A percentile compares a stretch with the other conserved stretches of the same genome.
Conservation (phyloP, 2,113 vertebrate species). For the Semnornis frantzii region DNA sequence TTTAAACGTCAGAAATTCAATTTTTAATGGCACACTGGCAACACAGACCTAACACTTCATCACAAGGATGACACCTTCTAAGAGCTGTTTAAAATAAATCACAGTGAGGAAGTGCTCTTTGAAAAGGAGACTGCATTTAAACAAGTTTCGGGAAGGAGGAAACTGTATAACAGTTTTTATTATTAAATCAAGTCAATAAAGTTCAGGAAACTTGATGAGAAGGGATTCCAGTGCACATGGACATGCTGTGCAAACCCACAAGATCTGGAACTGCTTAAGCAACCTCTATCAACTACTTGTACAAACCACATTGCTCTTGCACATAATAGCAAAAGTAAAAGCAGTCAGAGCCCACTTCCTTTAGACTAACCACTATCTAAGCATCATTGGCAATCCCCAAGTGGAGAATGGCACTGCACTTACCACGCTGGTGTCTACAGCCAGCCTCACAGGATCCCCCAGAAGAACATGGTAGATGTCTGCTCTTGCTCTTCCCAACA, state of each 20-base stretch:
- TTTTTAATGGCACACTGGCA: slow-evolving; percentile 64
- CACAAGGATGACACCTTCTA: slow-evolving; percentile 58
- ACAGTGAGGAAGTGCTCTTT: slow-evolving; percentile 11
- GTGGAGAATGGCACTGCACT: neutral
- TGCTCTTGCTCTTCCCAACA: rapidly evolving
- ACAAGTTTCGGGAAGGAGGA: slow-evolving; percentile 8
- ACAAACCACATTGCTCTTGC: neutral
- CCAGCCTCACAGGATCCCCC: neutral
- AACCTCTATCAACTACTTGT: neutral
- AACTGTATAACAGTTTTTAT: neutral
- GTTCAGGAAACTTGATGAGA: neutral
- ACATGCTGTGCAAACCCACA: neutral
- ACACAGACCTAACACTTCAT: slow-evolving; percentile 57
- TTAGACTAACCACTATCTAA: neutral
- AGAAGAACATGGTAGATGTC: rapidly evolving
- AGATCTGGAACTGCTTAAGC: neutral
- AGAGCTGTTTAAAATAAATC: slow-evolving; percentile 66
- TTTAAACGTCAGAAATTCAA: slow-evolving; percentile 49
- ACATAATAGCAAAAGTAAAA: neutral
- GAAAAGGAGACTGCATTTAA: neutral
- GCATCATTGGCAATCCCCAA: neutral
- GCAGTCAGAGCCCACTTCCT: rapidly evolving
- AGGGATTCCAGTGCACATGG: neutral
- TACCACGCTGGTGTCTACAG: neutral
- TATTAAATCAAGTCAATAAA: neutral